These are phyloP conservation scores for Drosophila quinaria DNA, from an alignment of 2,888 invertebrate genomes.

Conservation along the genomic window DNA sequence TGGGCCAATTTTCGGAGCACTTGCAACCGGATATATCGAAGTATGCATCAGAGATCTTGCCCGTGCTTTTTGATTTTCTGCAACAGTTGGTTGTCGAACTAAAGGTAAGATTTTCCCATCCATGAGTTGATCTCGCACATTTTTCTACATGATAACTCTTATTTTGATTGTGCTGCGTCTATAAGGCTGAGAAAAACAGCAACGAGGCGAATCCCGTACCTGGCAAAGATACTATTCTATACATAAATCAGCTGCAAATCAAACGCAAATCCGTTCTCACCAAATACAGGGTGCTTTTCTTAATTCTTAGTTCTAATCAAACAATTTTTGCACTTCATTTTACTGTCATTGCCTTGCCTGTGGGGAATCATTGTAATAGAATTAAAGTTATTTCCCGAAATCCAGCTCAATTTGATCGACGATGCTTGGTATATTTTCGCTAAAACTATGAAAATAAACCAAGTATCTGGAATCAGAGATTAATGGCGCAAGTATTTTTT, in stretches of 20 bases:
- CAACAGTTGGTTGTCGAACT: constrained; percentile 88
- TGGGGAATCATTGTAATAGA: not conserved
- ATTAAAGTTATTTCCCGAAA: not conserved
- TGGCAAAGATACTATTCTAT: constrained; percentile 81
- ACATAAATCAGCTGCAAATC: constrained; percentile 82
- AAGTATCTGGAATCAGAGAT: constrained; percentile 10
- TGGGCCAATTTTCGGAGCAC: constrained; percentile 93
- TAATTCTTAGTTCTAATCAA: constrained; percentile 14
- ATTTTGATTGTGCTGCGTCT: constrained; percentile 58
- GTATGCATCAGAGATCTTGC: constrained; percentile 90
- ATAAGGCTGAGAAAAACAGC: constrained; percentile 59
- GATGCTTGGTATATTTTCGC: constrained; percentile 17
- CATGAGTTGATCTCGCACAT: constrained; percentile 3
- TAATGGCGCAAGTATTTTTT: constrained; percentile 3
- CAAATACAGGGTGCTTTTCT: constrained; percentile 77
- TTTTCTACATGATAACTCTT: constrained; percentile 39
- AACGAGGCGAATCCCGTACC: constrained; percentile 41
- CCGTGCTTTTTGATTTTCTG: constrained; percentile 90
- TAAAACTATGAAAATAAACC: not conserved
- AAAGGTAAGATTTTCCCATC: constrained; percentile 81
- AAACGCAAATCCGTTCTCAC: constrained; percentile 84
- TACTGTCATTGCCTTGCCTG: constrained; percentile 24
- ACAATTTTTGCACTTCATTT: constrained; percentile 25
- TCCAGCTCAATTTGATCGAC: not conserved
- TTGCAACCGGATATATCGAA: constrained; percentile 92